These are phyloP conservation scores for Spatula clypeata DNA, from an alignment of 2,797 vertebrate genomes.

Conservation along the genomic window DNA sequence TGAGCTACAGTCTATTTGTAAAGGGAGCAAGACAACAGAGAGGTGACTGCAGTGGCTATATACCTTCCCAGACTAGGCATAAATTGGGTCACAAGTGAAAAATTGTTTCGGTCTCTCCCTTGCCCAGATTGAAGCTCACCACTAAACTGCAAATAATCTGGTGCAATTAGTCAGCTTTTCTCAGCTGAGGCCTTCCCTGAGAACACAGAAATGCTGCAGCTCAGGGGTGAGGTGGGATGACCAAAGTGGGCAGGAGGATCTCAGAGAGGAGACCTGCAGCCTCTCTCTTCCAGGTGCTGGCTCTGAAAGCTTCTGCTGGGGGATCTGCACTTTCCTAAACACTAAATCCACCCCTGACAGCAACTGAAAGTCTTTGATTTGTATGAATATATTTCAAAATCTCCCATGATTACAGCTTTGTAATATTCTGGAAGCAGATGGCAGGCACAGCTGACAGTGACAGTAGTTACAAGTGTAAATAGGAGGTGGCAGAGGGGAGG, in stretches of 20 bases:
- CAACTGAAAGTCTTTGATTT: constrained; percentile 53
- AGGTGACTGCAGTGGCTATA: background rate
- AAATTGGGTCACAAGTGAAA: background rate
- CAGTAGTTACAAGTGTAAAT: constrained; percentile 49
- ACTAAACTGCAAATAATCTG: constrained; percentile 14
- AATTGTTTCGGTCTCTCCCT: background rate
- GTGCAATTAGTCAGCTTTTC: background rate
- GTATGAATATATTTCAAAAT: constrained; percentile 75
- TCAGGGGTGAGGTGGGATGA: fast-evolving
- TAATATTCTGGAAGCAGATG: constrained; percentile 83
- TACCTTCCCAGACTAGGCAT: background rate
- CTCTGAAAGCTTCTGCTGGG: background rate
- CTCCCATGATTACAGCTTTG: constrained; percentile 75
- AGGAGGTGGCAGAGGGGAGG: constrained; percentile 70
- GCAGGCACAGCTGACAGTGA: constrained; percentile 79
- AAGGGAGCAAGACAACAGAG: background rate
- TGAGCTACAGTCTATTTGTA: background rate
- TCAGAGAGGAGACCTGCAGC: background rate
- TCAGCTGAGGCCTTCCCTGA: background rate
- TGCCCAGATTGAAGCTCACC: background rate
- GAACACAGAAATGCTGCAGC: background rate
- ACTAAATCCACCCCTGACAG: constrained; percentile 39
- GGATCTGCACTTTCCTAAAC: background rate
- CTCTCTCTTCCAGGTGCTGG: background rate
- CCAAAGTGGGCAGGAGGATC: background rate